Base-by-base conservation (phyloP, 2,888 invertebrate species). In the Daptonema setosum region DNA sequence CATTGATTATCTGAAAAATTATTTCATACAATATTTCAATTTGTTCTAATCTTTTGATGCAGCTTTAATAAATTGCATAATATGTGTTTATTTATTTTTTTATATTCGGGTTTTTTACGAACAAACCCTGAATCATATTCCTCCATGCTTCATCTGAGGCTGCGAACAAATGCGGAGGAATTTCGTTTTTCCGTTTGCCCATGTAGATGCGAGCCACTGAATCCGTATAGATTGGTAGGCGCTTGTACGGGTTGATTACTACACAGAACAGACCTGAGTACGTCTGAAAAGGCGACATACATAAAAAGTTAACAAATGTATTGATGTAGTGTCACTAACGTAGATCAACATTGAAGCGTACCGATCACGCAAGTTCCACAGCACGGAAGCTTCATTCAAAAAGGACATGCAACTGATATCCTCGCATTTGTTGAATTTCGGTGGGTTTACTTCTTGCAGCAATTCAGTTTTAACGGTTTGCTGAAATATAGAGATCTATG, bases 121-220 rank as follows among this genome's bases (percentile, higher is more conserved):
- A 3, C n/a, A 8, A n/a, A 83, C 83, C 90, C 79, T 88, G 87
- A 78, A 93, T 82, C 95, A 95, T 95, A 83, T 91, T 87, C 73
- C 87, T 87, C 80, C 95, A 95, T 71, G 93, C 93, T 75, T 90
- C 91, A 77, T 95, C 93, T 80, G 93, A 88, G 78, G 95, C 87
- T 77, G 93, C 90, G 78, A 95, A 95, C 77, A 95, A 85, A 78
- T 95, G 95, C 69, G 95, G 93, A 71, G 95, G 95, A 72, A 95
- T 90, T 80, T 95, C 93, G 79, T 83, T 87, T 79, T 90, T 86
- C 80, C 93, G 85, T 80, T 87, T 91, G 77, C 93, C 93, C 78
- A 88, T 83, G 84, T 91, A 95, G 75, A 91, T 80, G 78, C 82
- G 83, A 75, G 93, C 88, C 73, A 90, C 87, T 78, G 87, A 82